Evolutionary conservation across 2,888 invertebrate species (phyloP).

Genomic region (Dusona sp.): DNA sequence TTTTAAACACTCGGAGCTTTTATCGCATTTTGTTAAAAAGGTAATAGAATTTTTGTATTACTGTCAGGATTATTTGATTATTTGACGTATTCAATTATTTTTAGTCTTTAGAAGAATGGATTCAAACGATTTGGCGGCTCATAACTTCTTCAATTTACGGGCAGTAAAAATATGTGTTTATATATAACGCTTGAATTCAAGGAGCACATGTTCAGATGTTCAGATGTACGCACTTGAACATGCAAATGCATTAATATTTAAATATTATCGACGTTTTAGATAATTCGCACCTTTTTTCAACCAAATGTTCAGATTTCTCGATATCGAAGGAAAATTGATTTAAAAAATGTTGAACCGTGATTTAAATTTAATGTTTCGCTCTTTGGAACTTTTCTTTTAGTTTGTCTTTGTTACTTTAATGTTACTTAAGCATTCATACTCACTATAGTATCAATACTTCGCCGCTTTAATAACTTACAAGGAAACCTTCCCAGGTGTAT

Average conservation of each 20-base stretch:
- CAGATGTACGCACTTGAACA: too few species aligned
- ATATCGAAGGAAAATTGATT: not conserved
- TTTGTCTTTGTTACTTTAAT: not conserved
- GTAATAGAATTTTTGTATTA: not conserved
- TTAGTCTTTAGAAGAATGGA: not conserved
- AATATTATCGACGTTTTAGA: too few species aligned
- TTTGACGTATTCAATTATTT: not conserved
- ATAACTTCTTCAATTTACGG: not conserved
- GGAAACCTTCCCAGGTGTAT: too few species aligned
- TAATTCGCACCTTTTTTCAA: too few species aligned
- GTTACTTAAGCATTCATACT: slow-evolving; percentile 16
- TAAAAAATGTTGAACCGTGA: not conserved
- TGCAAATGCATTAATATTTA: too few species aligned
- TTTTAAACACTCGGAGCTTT: not conserved
- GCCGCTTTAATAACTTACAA: slow-evolving; percentile 19
- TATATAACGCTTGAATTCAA: not conserved
- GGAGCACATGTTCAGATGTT: not conserved
- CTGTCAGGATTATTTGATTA: not conserved
- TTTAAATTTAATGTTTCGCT: not conserved
- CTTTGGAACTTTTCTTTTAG: not conserved
- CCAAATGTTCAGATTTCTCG: not conserved
- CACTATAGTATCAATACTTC: slow-evolving; percentile 17
- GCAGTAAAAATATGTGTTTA: not conserved
- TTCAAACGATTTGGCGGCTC: not conserved
- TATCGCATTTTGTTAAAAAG: not conserved